Base-by-base conservation (phyloP, 2,113 vertebrate species). In the Argyrosomus japonicus region DNA sequence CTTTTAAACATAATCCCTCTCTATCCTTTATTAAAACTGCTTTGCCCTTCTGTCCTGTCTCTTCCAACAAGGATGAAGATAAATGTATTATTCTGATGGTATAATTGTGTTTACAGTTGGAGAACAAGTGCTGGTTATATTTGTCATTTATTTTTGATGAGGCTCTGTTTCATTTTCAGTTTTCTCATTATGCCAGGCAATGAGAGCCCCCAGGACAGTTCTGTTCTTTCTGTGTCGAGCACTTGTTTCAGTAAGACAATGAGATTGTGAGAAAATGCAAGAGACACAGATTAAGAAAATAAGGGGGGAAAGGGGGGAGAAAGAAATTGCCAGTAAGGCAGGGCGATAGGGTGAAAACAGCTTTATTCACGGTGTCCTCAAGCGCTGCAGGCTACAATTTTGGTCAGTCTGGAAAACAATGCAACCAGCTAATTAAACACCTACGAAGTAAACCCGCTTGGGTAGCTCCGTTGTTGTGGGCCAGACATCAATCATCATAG, bases 381-480 rank as follows among this genome's bases (percentile, higher is more conserved):
- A 57, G 10, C 27, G 36, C 53, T 48, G 25, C 27, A 21, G 75
- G 64, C 71, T 80, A 23, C 68, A 75, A 83, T 87, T 83, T 60
- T 40, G 77, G 82, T 77, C 56, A n/a, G 10, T 76, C 19, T 68
- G 70, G 57, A 73, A 84, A 83, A 89, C 88, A 86, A 87, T 82
- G 68, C 77, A 85, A 83, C 19, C 72, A 62, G 54, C 77, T 77
- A 84, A 89, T 84, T 84, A 86, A 85, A 90, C 89, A 89, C 83
- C 85, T 84, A 84, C 64, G 2, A 67, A 14, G 63, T 68, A 64
- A 82, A 56, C 32, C 36, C 6, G 2, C 58, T 36, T 19, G 36
- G 68, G 60, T n/a, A 4, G 6, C n/a, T 83, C 19, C 68, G 79
- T 77, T 75, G 25, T 70, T 72, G 80, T 78, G 83, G 78, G 60